Evolutionary conservation across 2,888 invertebrate genomes (phyloP), one percentile per base, ranked within the genome.

Genomic region (Drosophila dives): DNA sequence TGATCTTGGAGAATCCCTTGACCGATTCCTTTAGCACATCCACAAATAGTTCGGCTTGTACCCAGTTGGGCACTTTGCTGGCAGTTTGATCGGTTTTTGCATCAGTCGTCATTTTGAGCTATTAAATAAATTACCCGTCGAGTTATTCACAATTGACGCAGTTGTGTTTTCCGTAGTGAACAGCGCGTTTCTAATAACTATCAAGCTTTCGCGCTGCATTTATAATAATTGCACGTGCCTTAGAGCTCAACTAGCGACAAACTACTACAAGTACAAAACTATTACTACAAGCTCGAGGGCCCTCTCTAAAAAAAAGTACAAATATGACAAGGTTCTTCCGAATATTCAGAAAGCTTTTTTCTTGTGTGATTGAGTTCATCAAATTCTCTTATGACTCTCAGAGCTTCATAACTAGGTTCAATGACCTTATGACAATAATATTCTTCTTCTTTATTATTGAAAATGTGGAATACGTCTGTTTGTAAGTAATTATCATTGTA

Each of bases 11-110:
- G 45, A 70, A 83, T 5, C 71, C 76, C 20, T 66, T 20, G 10
- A 85, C 63, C 8, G 59, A 66, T 8, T 72, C 60, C 29, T 72
- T 64, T 1, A 87, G 53, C 0, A 76, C 59, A 55, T 78, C 74
- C 17, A 64, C 70, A 32, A 87, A 83, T 0, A 77, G 58, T 4
- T 86, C 62, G 3, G 76, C 70, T 12, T 64, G 72, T 2, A 87
- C 15, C 84, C 88, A 86, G 11, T 73, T 71, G 20, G 80, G 80
- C 8, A 82, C 60, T 26, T 59, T 65, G 17, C 42, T 64, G 3
- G 8, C 42, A 1, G 54, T 45, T 10, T 53, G n/a, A 8, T 29
- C 15, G n/a, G 33, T 17, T 23, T 72, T 58, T 17, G 49, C 8
- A 29, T 53, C 45, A 8, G 61, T 33, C 6, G 79, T 29, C 79